These are phyloP conservation scores for Anastrepha ludens DNA, from an alignment of 1,140 invertebrate genomes.

Conservation along the genomic window DNA sequence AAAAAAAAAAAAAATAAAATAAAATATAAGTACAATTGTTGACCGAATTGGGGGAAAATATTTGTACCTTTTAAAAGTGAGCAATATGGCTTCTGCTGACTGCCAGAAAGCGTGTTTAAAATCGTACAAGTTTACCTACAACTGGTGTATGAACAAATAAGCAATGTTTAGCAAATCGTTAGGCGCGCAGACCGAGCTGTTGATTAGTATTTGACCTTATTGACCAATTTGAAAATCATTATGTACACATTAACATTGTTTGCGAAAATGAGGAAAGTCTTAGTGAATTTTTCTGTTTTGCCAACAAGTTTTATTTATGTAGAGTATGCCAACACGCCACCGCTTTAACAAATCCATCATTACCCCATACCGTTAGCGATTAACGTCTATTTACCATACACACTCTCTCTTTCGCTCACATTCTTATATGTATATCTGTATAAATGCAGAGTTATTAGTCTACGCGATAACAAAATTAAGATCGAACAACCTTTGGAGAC, in stretches of 20 bases:
- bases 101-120: background rate
- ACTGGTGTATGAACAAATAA: background rate
- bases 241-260: background rate
- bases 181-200: background rate
- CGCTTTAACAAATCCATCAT: background rate
- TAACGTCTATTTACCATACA: background rate
- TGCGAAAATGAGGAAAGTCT: background rate
- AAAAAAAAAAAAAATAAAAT: background rate
- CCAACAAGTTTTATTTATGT: background rate
- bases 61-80: conserved; percentile 21
- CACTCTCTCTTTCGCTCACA: background rate
- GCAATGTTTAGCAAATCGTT: background rate
- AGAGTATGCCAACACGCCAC: background rate
- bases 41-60: conserved; percentile 33
- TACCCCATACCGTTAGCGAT: background rate
- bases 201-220: conserved; percentile 34
- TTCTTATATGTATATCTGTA: background rate
- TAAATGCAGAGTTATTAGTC: conserved; percentile 73
- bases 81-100: conserved; percentile 45
- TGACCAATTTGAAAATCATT: conserved; percentile 25
- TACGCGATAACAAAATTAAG: conserved; percentile 78
- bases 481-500: conserved; percentile 77
- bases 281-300: background rate
- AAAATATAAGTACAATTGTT: background rate
- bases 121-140: no score